These are phyloP conservation scores for Syndactyla subalaris DNA, from an alignment of 2,797 vertebrate genomes.

Conservation along the genomic window DNA sequence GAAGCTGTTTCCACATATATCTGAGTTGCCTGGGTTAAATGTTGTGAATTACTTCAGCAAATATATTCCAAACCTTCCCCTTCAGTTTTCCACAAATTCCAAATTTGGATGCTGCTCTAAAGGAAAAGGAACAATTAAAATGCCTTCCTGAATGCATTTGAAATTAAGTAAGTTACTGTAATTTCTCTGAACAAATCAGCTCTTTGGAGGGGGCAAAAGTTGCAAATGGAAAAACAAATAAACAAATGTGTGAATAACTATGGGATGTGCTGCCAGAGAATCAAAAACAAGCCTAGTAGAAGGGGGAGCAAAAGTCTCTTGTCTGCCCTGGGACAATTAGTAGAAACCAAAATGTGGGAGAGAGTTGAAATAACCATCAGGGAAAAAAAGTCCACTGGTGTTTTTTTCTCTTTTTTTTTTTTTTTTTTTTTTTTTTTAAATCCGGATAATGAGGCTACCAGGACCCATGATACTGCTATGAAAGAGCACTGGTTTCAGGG, in stretches of 20 bases:
- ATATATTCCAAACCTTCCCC: neutral
- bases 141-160: constrained; percentile 17
- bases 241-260: constrained; percentile 46
- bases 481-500: neutral
- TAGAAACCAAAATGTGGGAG: constrained; percentile 19
- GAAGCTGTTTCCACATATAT: neutral
- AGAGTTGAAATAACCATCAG: neutral
- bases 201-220: constrained; percentile 40
- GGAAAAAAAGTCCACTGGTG: neutral
- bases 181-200: constrained; percentile 9
- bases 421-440: neutral
- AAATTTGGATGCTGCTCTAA: constrained; percentile 15
- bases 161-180: constrained; percentile 46
- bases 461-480: neutral
- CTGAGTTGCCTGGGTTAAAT: neutral
- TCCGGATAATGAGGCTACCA: neutral
- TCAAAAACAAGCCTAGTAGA: neutral
- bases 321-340: neutral
- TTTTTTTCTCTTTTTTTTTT: neutral
- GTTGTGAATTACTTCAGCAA: constrained; percentile 14
- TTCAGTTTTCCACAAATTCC: constrained; percentile 10
- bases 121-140: constrained; percentile 39
- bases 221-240: constrained; percentile 56
- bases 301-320: neutral
- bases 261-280: constrained; percentile 18